Percentiles rank a stretch among this genome's conserved stretches.
These are phyloP conservation scores for Eupithecia inturbata DNA, from an alignment of 2,888 invertebrate genomes.

Conservation along the genomic window DNA sequence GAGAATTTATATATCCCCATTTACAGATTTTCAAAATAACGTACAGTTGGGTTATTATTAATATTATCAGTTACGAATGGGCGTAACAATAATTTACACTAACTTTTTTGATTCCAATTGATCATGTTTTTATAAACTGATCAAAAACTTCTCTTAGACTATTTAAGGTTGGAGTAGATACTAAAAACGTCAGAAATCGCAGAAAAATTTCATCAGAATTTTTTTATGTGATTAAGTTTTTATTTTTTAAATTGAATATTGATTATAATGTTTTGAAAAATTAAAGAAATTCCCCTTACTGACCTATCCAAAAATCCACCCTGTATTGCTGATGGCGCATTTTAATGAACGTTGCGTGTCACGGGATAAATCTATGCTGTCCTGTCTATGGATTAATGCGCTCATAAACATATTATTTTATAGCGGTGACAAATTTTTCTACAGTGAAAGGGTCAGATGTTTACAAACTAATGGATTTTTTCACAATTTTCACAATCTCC, in stretches of 20 bases:
- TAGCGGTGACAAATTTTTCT: conserved; percentile 23
- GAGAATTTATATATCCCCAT: too few relatives aligned
- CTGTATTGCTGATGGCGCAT: conserved; percentile 60
- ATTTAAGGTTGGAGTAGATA: neutral
- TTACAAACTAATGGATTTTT: too few relatives aligned
- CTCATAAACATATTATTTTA: conserved; percentile 34
- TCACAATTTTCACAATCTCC: too few relatives aligned
- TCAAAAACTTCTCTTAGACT: neutral
- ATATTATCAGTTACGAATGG: too few relatives aligned
- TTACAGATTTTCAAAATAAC: too few relatives aligned
- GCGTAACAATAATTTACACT: too few relatives aligned
- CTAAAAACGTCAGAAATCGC: neutral
- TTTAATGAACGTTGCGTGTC: conserved; percentile 69
- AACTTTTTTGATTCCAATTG: too few relatives aligned
- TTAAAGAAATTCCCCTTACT: neutral
- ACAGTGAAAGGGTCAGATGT: neutral
- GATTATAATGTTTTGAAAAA: too few relatives aligned
- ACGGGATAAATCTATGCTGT: conserved; percentile 20
- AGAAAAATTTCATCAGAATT: too few relatives aligned
- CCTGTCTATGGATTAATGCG: conserved; percentile 9
- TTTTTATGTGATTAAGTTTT: too few relatives aligned
- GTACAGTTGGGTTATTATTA: too few relatives aligned
- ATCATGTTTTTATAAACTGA: neutral
- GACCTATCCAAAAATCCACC: neutral
- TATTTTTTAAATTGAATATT: too few relatives aligned